Evolutionary conservation across 2,113 vertebrate species (phyloP), one percentile per base, ranked within the genome.

Genomic region (Indri indri): DNA sequence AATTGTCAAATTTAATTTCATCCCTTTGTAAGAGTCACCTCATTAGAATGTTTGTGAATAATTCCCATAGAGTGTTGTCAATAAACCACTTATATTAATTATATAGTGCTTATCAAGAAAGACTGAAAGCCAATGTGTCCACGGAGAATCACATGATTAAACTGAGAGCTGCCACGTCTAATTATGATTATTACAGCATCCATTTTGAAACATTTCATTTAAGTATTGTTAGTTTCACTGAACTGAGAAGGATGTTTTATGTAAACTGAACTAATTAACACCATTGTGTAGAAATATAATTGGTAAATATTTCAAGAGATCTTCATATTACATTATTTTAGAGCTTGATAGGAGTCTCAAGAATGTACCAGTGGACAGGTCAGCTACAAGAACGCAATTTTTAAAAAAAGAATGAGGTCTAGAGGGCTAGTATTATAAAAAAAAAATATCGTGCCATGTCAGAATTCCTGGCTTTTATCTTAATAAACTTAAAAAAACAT

Each of bases 1-100:
- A 91, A 79, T 89, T 95, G 23, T 40, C 73, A 88, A 87, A 59
- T 57, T 91, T 87, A 80, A 92, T 96, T 73, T 63, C 9, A 74
- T 84, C 6, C 5, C 25, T 91, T 87, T 76, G 3, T 96, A 42
- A 81, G 45, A 74, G 42, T 93, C 42, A 88, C 23, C 57, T 96
- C 34, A 93, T 93, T 91, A 61, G 32, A 79, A 86, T 91, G 47
- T 80, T 94, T 83, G 50, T 57, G 52, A 86, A 57, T 77, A 92
- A 66, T 88, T 57, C 34, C 61, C 42, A 66, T 14, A n/a, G 42
- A 76, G 3, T 86, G 5, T 32, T 93, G 22, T 47, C 11, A 47
- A 89, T 66, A 95, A 96, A 37, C 10, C 20, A 76, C 12, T 94
- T 84, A 40, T 79, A 45, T 84, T 82, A 70, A 95, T 83, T 79